Percentiles rank a stretch among this genome's conserved stretches.
phyloP scores from a whole-genome alignment of 2,797 vertebrate species.

The Alfaro cultratus region DNA sequence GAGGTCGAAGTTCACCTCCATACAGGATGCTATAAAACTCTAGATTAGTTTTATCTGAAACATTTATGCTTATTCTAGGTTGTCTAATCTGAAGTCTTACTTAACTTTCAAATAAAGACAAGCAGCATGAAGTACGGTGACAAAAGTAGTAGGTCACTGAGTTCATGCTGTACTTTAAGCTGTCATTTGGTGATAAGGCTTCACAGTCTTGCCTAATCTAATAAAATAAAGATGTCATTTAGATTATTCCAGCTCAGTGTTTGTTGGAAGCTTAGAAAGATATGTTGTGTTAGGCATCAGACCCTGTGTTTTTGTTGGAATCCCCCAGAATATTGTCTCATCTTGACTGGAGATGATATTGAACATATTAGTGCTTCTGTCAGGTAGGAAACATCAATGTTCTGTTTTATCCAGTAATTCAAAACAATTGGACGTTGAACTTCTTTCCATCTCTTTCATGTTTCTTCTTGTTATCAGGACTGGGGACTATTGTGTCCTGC shows the following conservation, averaged over 20 bases:
- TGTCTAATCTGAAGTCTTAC: not conserved
- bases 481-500: constrained; percentile 28
- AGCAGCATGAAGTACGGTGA: constrained; percentile 23
- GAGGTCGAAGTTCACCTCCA: not conserved
- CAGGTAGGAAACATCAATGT: constrained; percentile 66
- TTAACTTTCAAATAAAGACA: not conserved
- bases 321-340: constrained; percentile 3
- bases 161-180: constrained; percentile 72
- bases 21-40: not conserved
- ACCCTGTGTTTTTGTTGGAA: not conserved
- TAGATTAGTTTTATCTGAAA: not conserved
- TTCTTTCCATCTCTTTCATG: not conserved
- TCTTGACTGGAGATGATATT: constrained; percentile 61
- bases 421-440: not conserved
- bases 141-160: constrained; percentile 38
- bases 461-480: constrained; percentile 37
- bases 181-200: constrained; percentile 53
- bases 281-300: constrained; percentile 4
- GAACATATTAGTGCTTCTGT: constrained; percentile 53
- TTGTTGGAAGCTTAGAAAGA: constrained; percentile 3
- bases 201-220: not conserved
- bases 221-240: constrained; percentile 38
- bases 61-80: not conserved
- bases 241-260: constrained; percentile 15
- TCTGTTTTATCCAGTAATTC: not conserved